phyloP scores from a whole-genome alignment of 2,113 vertebrate species.

The Mastomys coucha region DNA sequence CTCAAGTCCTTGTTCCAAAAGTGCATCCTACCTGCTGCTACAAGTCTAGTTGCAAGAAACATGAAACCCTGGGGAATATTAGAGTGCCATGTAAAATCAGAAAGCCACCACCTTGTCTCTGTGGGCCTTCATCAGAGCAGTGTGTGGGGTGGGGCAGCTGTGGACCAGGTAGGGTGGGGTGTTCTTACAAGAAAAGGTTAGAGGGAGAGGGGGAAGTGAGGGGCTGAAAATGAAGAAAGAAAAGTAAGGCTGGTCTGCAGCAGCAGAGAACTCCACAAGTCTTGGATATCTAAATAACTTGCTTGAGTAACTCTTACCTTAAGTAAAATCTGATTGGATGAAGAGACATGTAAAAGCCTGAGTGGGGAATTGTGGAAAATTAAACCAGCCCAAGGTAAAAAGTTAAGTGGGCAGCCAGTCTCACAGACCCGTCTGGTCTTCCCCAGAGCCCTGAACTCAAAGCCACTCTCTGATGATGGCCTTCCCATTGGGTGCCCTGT shows the following conservation, averaged over 20 bases:
- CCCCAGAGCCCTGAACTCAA: neutral
- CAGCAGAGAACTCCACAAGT: neutral
- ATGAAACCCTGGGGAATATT: neutral
- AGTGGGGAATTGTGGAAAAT: neutral
- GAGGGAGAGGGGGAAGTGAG: neutral
- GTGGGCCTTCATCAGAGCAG: neutral
- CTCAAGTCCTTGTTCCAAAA: neutral
- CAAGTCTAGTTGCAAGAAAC: neutral
- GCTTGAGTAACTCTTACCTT: neutral
- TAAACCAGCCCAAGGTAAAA: neutral
- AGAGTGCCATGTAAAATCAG: neutral
- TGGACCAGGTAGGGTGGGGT: neutral
- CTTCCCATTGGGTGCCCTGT: neutral
- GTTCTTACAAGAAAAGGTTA: neutral
- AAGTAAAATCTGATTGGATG: neutral
- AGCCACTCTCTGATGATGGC: neutral
- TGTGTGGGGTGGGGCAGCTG: neutral
- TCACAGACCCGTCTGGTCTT: neutral
- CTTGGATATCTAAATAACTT: neutral
- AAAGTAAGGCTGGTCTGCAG: neutral
- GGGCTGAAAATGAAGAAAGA: neutral
- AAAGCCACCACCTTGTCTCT: neutral
- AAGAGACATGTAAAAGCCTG: neutral
- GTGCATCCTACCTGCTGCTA: neutral
- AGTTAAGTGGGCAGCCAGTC: neutral